Conservation (phyloP, 2,797 vertebrate genomes). For the Tokudaia tokunoshimensis region DNA sequence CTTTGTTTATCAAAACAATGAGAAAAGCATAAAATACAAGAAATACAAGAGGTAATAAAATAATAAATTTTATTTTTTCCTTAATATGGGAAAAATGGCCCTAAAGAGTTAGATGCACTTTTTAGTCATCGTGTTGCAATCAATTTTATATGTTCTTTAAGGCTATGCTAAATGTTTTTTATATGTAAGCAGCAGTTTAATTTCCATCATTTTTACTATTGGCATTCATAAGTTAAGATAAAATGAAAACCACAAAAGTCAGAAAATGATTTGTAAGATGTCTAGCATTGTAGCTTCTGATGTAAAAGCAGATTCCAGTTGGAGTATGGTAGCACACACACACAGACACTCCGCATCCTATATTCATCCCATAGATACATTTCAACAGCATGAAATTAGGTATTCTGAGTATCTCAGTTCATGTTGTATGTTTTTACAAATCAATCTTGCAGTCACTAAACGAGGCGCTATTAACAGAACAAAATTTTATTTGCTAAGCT, state of each 20-base stretch:
- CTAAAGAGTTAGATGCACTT: slow-evolving; percentile 77
- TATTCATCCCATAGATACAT: slow-evolving; percentile 29
- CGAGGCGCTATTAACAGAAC: slow-evolving; percentile 72
- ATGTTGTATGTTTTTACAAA: slow-evolving; percentile 72
- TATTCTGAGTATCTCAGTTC: slow-evolving; percentile 48
- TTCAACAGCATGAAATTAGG: slow-evolving; percentile 73
- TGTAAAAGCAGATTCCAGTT: slow-evolving; percentile 85
- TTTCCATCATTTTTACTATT: slow-evolving; percentile 80
- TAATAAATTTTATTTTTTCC: slow-evolving; percentile 79
- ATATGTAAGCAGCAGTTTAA: slow-evolving; percentile 84
- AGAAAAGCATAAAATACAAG: slow-evolving; percentile 87
- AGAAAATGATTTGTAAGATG: slow-evolving; percentile 77
- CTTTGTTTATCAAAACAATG: slow-evolving; percentile 85
- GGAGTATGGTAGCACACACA: slow-evolving; percentile 70
- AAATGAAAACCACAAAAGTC: slow-evolving; percentile 79
- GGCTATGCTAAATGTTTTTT: slow-evolving; percentile 83
- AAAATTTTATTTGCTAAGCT: slow-evolving; percentile 76
- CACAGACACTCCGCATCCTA: background rate
- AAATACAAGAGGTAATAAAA: slow-evolving; percentile 84
- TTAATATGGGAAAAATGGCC: slow-evolving; percentile 81
- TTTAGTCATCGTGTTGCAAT: slow-evolving; percentile 80
- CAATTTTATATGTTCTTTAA: slow-evolving; percentile 81
- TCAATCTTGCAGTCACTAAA: slow-evolving; percentile 76
- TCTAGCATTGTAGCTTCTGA: slow-evolving; percentile 49
- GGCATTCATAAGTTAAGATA: slow-evolving; percentile 83